These are phyloP conservation scores for Eurois occulta DNA, from an alignment of 2,888 invertebrate genomes.

Conservation along the genomic window DNA sequence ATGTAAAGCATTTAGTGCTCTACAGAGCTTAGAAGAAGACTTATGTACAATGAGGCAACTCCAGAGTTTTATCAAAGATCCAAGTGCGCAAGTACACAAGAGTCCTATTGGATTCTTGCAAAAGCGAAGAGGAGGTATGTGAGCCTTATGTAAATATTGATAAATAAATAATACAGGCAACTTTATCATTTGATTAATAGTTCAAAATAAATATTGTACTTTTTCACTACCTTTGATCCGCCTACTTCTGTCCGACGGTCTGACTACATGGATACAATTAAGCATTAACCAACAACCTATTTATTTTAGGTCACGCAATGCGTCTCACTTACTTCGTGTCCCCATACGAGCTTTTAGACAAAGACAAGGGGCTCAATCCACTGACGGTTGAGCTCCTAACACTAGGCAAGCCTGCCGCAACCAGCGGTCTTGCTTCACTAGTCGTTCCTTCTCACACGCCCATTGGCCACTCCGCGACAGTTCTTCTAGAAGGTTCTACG, in stretches of 20 bases:
- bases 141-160: background rate
- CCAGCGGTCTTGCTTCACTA: constrained; percentile 82
- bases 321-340: constrained; percentile 98
- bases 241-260: background rate
- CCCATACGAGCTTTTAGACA: constrained; percentile 96
- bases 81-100: constrained; percentile 94
- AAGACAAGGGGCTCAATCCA: constrained; percentile 93
- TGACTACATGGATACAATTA: background rate
- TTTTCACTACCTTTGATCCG: background rate
- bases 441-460: constrained; percentile 89
- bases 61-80: constrained; percentile 93
- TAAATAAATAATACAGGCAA: background rate
- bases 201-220: background rate
- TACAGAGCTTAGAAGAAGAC: constrained; percentile 97
- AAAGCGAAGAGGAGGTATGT: constrained; percentile 94
- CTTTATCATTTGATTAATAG: background rate
- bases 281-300: constrained; percentile 9
- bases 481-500: constrained; percentile 96
- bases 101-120: constrained; percentile 97
- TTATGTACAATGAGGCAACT: constrained; percentile 95
- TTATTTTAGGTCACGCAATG: constrained; percentile 95
- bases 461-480: constrained; percentile 96
- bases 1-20: constrained; percentile 97
- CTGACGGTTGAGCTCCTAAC: constrained; percentile 94
- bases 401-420: constrained; percentile 82